Evolutionary conservation across 2,888 invertebrate species (phyloP).

Genomic region (Drosophila acutilabella): DNA sequence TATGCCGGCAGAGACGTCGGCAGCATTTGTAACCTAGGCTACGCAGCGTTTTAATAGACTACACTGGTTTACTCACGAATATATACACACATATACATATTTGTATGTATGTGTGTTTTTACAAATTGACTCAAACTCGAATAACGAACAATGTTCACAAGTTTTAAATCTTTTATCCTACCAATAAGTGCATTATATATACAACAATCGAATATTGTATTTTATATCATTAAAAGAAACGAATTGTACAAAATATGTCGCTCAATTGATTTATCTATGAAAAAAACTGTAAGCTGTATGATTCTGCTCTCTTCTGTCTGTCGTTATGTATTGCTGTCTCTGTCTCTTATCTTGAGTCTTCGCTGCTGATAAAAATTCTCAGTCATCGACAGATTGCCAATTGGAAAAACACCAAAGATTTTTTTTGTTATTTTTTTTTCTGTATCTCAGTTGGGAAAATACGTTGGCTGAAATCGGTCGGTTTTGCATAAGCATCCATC

Average conservation of each 20-base stretch:
- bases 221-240: conserved; percentile 22
- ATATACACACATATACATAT: no score
- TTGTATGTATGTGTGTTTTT: not conserved
- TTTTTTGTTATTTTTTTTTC: conserved; percentile 14
- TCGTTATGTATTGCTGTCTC: conserved; percentile 45
- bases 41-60: no score
- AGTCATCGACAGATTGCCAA: conserved; percentile 59
- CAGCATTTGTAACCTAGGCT: no score
- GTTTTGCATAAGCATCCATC: not conserved
- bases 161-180: conserved; percentile 6
- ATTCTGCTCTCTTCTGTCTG: conserved; percentile 23
- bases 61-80: no score
- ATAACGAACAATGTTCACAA: conserved; percentile 31
- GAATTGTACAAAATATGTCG: conserved; percentile 48
- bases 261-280: conserved; percentile 26
- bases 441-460: conserved; percentile 44
- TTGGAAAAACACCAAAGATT: conserved; percentile 32
- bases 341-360: not conserved
- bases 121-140: conserved; percentile 13
- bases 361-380: no score
- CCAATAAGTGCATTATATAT: conserved; percentile 36
- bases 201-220: conserved; percentile 32
- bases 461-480: conserved; percentile 46
- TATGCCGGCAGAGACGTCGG: no score
- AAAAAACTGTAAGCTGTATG: not conserved